Conservation (phyloP, 2,888 invertebrate species). For the Tribolium freemani region DNA sequence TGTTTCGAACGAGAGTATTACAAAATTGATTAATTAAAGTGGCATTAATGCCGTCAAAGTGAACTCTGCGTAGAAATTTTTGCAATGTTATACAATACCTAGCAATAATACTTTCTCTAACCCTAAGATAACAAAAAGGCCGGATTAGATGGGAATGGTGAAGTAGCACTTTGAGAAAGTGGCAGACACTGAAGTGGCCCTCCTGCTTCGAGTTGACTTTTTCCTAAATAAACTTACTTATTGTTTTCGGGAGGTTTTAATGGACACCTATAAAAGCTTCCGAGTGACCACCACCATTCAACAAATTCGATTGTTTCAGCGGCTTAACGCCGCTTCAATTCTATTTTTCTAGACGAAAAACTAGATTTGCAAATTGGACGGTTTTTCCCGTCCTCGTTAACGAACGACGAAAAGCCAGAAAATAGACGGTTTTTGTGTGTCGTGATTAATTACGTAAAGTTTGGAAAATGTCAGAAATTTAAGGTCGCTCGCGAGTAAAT, state of each 20-base stretch:
- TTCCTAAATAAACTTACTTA: slow-evolving; percentile 56
- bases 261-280: slow-evolving; percentile 49
- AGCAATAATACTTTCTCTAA: neutral
- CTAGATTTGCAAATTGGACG: neutral
- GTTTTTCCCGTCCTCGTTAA: neutral
- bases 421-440: neutral
- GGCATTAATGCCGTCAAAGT: neutral
- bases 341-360: slow-evolving; percentile 21
- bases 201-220: slow-evolving; percentile 51
- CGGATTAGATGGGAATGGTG: slow-evolving; percentile 49
- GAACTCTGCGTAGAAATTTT: neutral
- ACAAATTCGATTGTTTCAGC: slow-evolving; percentile 42
- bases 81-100: too few relatives aligned
- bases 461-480: slow-evolving; percentile 17
- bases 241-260: slow-evolving; percentile 48
- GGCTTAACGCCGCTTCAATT: slow-evolving; percentile 28
- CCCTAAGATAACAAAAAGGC: slow-evolving; percentile 48
- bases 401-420: neutral
- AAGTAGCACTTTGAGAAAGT: slow-evolving; percentile 48
- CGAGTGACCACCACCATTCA: slow-evolving; percentile 39
- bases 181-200: slow-evolving; percentile 37
- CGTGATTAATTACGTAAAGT: slow-evolving; percentile 2
- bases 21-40: slow-evolving; percentile 6
- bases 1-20: neutral
- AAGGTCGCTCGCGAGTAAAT: neutral